Evolutionary conservation across 1,140 invertebrate genomes (phyloP), one percentile per base, ranked within the genome.

Genomic region (Mactra quadrangularis): DNA sequence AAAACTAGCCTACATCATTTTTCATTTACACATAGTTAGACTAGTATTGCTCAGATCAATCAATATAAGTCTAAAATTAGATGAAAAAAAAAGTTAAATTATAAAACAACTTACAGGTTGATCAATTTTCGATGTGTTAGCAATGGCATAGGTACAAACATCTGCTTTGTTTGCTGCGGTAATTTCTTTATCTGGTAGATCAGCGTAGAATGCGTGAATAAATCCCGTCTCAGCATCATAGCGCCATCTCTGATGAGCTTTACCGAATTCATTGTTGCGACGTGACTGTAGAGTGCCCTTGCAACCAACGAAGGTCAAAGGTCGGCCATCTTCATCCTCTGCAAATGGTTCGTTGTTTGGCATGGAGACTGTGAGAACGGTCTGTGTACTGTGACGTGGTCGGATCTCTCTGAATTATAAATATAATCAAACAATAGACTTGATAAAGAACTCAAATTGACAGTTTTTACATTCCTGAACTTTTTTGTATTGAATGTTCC

Each of bases 101-200:
- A n/a, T 7, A 41, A 41, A 7, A 41, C 38, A 27, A 88, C 91
- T 89, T 89, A 93, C 92, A 27, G 91, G 91, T 78, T 93, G 92
- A 76, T 93, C 90, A 66, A 93, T 89, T 38, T 89, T 87, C 38
- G 82, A 87, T 47, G 79, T 86, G 82, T 74, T 87, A 78, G 88
- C 85, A n/a, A 93, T 90, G 66, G 92, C 86, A 84, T 87, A 92
- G 13, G 92, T 92, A 82, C 92, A 93, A 6, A 93, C 90, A 84
- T 92, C 91, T 0, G 89, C 91, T 72, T 90, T 90, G 84, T 91
- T 93, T 11, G 92, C 92, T 9, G 92, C 91, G 11, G 92, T 93
- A 31, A 93, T 92, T 81, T 93, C 92, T 85, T 90, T 92, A 66
- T 93, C 91, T 29, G 87, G 76, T 17, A 81, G 62, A 50, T 92